Evolutionary conservation across 2,888 invertebrate genomes (phyloP).

Genomic region (Brachypalpus laphriformis): DNA sequence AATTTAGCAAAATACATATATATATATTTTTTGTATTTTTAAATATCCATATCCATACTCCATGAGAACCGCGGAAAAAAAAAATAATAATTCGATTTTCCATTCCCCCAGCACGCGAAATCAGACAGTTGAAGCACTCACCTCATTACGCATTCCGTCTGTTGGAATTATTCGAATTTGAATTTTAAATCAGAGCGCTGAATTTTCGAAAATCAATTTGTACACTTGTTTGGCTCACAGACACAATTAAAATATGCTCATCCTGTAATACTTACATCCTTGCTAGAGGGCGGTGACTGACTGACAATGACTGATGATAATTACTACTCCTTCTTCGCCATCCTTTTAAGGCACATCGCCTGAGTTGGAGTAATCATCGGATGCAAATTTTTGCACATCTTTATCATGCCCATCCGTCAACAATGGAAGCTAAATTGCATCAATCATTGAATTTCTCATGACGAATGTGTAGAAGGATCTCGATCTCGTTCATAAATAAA

Average conservation of each 20-base stretch:
- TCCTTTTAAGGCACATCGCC: too few relatives aligned
- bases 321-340: background rate
- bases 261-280: background rate
- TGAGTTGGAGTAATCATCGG: background rate
- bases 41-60: too few relatives aligned
- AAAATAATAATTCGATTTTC: too few relatives aligned
- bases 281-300: background rate
- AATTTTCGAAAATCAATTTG: constrained; percentile 6
- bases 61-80: too few relatives aligned
- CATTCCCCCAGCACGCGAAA: too few relatives aligned
- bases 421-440: constrained; percentile 37
- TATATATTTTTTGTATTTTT: too few relatives aligned
- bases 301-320: background rate
- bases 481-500: constrained; percentile 34
- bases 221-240: constrained; percentile 2
- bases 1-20: too few relatives aligned
- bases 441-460: constrained; percentile 46
- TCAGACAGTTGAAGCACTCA: too few relatives aligned
- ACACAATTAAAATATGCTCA: constrained; percentile 6
- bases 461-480: constrained; percentile 25
- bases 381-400: too few relatives aligned
- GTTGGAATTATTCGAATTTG: background rate
- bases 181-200: constrained; percentile 1
- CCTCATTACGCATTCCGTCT: constrained; percentile 11
- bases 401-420: constrained; percentile 29